A percentile compares a stretch with the other conserved stretches of the same genome.
Evolutionary conservation across 2,888 invertebrate species (phyloP).

Genomic region (Meghimatium bilineatum): DNA sequence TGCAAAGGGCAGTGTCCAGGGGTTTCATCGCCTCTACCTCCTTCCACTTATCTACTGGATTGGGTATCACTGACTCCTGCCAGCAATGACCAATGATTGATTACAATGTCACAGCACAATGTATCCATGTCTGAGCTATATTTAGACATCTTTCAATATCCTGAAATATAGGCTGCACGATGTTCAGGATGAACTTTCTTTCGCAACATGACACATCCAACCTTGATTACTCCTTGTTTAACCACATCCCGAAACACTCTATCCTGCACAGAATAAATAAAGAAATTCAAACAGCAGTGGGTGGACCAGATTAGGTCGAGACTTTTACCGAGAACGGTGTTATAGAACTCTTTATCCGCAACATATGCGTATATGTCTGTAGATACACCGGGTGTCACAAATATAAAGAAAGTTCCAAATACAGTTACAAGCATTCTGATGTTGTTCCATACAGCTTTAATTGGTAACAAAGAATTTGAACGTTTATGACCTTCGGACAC

Average conservation of each 20-base stretch:
- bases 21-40: too few relatives aligned
- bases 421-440: conserved; percentile 17
- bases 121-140: too few relatives aligned
- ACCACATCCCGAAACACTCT: background rate
- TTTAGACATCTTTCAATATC: too few relatives aligned
- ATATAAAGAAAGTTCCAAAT: conserved; percentile 24
- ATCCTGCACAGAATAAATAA: conserved; percentile 9
- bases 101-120: too few relatives aligned
- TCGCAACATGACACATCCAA: background rate
- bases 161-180: too few relatives aligned
- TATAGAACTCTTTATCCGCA: background rate
- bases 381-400: background rate
- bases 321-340: background rate
- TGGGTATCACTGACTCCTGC: too few relatives aligned
- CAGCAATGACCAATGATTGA: too few relatives aligned
- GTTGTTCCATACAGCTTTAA: background rate
- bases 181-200: background rate
- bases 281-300: background rate
- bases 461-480: too few relatives aligned
- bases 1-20: too few relatives aligned
- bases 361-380: background rate
- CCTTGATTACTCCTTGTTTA: background rate
- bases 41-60: too few relatives aligned
- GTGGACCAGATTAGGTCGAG: background rate
- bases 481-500: too few relatives aligned